Base-by-base conservation (phyloP, 37 sponge, comb jelly and placozoan genomes). In the Bolinopsis microptera region DNA sequence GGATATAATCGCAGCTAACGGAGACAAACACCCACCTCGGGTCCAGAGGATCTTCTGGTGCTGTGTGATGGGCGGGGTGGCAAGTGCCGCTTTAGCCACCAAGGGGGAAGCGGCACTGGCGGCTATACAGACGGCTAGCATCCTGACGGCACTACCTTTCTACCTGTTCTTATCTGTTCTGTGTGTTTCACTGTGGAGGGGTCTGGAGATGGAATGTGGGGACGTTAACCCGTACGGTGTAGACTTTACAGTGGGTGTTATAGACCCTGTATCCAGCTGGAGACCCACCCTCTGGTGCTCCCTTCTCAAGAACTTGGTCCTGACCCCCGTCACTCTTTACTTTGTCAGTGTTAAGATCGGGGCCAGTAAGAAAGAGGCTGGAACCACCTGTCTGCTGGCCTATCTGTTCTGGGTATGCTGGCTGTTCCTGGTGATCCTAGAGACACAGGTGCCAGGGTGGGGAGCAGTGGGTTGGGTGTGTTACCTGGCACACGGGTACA, bases 41-140 rank as follows among this genome's bases (percentile, higher is more conserved):
- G 75, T 72, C 13, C 75, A 72, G 75, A 72, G 75, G 75, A 72
- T 72, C 5, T 72, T 72, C 75, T 72, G 75, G 75, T n/a, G 75
- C 5, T 72, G 75, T 72, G 31, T 72, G 31, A n/a, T 21, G 31
- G 75, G 75, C 26, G 75, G 75, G 75, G 75, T 72, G 75, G 26
- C 31, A 23, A 28, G 26, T 30, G 75, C 75, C 26, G 31, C 31
- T 28, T n/a, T 72, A 21, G 75, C 31, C 5, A 5, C 75, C 5
- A 28, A n/a, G 26, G 75, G 75, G 18, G 75, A 72, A 28, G 75
- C 5, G 26, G 26, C 75, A 30, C 75, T 72, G 2, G 18, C 26
- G 31, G 75, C 75, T 8, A 2, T 72, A 8, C 75, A 72, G 75
- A 72, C 75, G 5, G 75, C 75, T 28, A 5, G 75, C 75, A 21